phyloP scores from a whole-genome alignment of 2,113 vertebrate species.

The Paramisgurnus dabryanus region DNA sequence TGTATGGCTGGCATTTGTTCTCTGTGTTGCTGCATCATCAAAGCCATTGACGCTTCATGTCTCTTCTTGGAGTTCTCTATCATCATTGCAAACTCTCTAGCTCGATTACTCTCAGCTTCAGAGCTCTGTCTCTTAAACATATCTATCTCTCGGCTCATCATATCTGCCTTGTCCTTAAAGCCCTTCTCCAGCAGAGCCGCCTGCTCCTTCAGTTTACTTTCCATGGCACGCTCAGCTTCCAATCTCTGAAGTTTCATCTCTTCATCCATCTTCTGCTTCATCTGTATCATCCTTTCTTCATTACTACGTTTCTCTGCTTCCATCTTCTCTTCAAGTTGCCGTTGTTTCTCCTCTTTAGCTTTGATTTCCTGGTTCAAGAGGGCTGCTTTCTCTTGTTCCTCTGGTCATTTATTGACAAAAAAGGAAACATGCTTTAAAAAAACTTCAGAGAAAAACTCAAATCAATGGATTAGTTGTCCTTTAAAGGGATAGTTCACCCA shows the following conservation, averaged over 20 bases:
- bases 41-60: neutral
- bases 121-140: neutral
- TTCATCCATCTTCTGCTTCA: no score
- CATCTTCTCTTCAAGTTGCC: neutral
- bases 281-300: conserved; percentile 21
- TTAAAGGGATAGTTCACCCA: neutral
- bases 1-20: neutral
- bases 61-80: neutral
- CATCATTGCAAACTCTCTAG: neutral
- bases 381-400: conserved; percentile 1
- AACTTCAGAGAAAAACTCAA: neutral
- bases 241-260: no score
- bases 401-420: conserved; percentile 5
- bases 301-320: conserved; percentile 28
- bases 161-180: no score
- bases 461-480: neutral
- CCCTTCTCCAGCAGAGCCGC: no score
- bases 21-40: neutral
- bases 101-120: neutral
- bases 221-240: no score
- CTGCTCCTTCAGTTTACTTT: no score
- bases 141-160: conserved; percentile 39
- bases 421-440: neutral
- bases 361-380: conserved; percentile 1
- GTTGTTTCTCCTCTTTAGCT: conserved; percentile 26